These are phyloP conservation scores for Pocillopora grandis DNA, from an alignment of 92 coral and sea anemone genomes.

Conservation along the genomic window DNA sequence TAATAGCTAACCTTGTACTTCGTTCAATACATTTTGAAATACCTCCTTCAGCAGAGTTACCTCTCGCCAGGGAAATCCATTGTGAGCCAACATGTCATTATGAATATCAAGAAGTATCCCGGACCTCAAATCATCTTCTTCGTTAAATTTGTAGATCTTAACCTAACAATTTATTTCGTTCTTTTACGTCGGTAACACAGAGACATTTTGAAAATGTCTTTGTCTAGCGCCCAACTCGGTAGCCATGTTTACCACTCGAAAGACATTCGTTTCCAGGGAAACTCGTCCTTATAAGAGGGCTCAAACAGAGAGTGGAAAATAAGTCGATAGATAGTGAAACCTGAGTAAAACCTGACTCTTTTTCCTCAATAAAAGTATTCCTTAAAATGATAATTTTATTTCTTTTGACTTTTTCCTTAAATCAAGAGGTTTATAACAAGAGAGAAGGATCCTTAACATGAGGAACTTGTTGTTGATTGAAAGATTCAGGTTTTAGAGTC, in stretches of 20 bases:
- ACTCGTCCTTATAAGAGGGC: too few species aligned
- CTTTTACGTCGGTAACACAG: slow-evolving; percentile 37
- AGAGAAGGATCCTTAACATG: too few species aligned
- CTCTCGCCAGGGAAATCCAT: slow-evolving; percentile 77
- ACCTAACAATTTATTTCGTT: slow-evolving; percentile 60
- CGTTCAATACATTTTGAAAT: slow-evolving; percentile 35
- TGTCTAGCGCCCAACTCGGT: background rate
- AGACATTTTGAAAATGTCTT: slow-evolving; percentile 45
- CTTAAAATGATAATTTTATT: too few species aligned
- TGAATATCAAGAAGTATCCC: slow-evolving; percentile 69
- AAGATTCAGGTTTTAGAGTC: too few species aligned
- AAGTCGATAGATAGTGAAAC: too few species aligned
- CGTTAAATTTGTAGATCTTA: slow-evolving; percentile 63
- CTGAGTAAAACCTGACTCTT: too few species aligned
- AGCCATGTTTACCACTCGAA: slow-evolving; percentile 47
- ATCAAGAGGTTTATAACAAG: too few species aligned
- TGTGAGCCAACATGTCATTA: slow-evolving; percentile 52
- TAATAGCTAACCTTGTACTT: slow-evolving; percentile 42
- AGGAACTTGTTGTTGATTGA: too few species aligned
- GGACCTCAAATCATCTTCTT: slow-evolving; percentile 75
- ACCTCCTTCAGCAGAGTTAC: slow-evolving; percentile 57
- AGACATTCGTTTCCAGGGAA: background rate
- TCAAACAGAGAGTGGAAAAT: too few species aligned
- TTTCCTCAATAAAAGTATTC: too few species aligned
- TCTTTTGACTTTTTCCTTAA: too few species aligned